Base-by-base conservation (phyloP, 2,888 invertebrate species). In the Drosophila macrospina region DNA sequence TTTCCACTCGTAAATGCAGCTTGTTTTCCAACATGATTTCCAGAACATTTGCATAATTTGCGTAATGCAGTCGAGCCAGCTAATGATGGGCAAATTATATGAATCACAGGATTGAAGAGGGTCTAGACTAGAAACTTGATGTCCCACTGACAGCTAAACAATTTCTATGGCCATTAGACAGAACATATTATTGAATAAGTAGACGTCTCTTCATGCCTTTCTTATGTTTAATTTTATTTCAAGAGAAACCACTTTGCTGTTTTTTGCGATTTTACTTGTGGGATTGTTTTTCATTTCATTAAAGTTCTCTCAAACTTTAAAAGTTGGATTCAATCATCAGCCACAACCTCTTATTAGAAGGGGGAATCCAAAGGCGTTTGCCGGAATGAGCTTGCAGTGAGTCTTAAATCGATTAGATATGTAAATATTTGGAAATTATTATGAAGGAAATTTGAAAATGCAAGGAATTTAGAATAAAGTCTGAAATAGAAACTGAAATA, bases 31-130 rank as follows among this genome's bases (percentile, higher is more conserved):
- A 44, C 34, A 52, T 30, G 36, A 68, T 42, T 67, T 48, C 28
- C 24, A 36, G 13, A 3, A 28, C 15, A 81, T 79, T 82, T 85
- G 64, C 71, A 75, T 79, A 78, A 69, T 57, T 66, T 62, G 15
- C 4, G 30, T 6, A 60, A 39, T 63, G 48, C 73, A 73, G 28
- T 61, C 36, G n/a, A 24, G 13, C 5, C 59, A 42, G 24, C 44
- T 75, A 85, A 69, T 72, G 48, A 62, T n/a, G 51, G 42, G n/a
- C 47, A 76, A 79, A 76, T 86, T 74, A 64, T 15, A 36, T 20
- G 16, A 20, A 20, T n/a, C 20, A 10, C 24, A n/a, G 37, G n/a
- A 34, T 41, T 50, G 39, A 61, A 65, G 56, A 57, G 45, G 44
- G 52, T 64, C n/a, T n/a, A 8, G 13, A 51, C 16, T 28, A 11